A percentile compares a stretch with the other conserved stretches of the same genome.
Conservation (phyloP, 2,888 invertebrate genomes). For the Polietes domitor region DNA sequence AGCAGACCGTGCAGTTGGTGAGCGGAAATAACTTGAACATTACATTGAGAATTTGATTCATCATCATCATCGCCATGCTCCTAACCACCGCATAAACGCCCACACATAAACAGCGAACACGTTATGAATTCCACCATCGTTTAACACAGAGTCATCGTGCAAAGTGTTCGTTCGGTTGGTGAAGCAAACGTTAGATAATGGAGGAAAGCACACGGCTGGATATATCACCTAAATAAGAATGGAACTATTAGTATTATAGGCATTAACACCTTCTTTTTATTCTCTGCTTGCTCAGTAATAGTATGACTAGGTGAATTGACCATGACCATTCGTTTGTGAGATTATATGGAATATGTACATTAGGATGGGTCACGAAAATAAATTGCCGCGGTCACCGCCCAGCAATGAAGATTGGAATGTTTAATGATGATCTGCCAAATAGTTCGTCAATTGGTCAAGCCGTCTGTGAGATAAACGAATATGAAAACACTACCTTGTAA, state of each 20-base stretch:
- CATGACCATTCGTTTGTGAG: no score
- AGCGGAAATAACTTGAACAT: slow-evolving; percentile 37
- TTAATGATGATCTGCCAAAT: no score
- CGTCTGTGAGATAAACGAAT: no score
- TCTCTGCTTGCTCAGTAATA: background rate
- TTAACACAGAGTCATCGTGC: background rate
- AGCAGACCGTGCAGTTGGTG: background rate
- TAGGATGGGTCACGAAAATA: no score
- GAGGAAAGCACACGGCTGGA: no score
- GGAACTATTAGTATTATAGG: background rate
- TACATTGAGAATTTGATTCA: slow-evolving; percentile 23
- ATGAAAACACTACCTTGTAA: no score
- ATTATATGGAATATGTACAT: no score
- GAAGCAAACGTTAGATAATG: no score
- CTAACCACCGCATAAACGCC: background rate
- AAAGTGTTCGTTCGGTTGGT: background rate
- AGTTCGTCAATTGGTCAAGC: no score
- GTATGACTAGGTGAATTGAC: background rate
- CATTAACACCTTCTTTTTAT: background rate
- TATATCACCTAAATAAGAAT: background rate
- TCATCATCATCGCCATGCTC: background rate
- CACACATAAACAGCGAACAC: background rate
- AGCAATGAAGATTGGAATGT: no score
- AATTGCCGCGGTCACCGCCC: no score
- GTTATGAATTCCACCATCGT: slow-evolving; percentile 4